phyloP scores from a whole-genome alignment of 1,140 invertebrate species.

The Nasonia longicornis region DNA sequence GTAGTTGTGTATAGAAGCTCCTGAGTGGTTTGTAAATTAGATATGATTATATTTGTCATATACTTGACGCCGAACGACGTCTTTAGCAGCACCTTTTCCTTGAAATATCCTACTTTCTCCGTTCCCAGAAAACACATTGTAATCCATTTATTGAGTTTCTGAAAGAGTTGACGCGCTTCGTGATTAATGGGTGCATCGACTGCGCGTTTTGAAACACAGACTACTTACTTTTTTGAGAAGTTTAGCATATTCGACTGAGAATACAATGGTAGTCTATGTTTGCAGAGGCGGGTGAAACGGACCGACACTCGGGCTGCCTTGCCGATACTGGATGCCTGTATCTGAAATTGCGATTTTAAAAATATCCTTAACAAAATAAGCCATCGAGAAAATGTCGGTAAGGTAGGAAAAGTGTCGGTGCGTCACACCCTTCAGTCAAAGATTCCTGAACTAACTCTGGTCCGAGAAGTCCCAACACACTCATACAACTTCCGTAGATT shows the following conservation, averaged over 20 bases:
- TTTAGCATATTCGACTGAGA: too few relatives aligned
- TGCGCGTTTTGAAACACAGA: not conserved
- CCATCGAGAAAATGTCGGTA: not conserved
- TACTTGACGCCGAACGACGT: not conserved
- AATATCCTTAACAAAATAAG: not conserved
- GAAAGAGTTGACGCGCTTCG: too few relatives aligned
- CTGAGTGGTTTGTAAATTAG: not conserved
- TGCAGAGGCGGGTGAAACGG: too few relatives aligned
- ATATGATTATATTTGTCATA: not conserved
- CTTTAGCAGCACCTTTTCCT: not conserved
- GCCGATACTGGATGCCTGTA: too few relatives aligned
- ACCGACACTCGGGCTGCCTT: too few relatives aligned
- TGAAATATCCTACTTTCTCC: not conserved
- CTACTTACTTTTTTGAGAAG: too few relatives aligned
- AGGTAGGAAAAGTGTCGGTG: not conserved
- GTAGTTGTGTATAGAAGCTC: not conserved
- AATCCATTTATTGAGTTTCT: too few relatives aligned
- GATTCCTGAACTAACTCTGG: not conserved
- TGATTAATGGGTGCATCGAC: too few relatives aligned
- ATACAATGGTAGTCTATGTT: too few relatives aligned
- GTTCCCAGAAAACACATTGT: too few relatives aligned
- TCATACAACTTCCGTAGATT: not conserved
- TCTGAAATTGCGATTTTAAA: not conserved
- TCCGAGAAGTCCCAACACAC: not conserved
- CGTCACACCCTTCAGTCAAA: not conserved